Percentiles rank a stretch among this genome's conserved stretches.
These are phyloP conservation scores for Frankliniella fusca DNA, from an alignment of 2,888 invertebrate species.

Conservation along the genomic window DNA sequence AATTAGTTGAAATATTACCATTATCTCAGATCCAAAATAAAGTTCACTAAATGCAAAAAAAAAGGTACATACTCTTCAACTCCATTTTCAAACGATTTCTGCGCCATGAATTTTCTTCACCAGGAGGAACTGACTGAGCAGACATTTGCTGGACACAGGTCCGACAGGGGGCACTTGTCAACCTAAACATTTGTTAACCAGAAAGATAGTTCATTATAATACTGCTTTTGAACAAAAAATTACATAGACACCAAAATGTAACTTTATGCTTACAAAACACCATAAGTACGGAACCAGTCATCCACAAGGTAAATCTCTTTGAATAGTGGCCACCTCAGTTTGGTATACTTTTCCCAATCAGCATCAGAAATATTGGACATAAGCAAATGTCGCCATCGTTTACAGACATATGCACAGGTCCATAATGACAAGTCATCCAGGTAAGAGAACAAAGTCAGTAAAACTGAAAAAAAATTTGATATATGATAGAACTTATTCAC, in stretches of 20 bases:
- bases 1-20: neutral
- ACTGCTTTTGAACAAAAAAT: neutral
- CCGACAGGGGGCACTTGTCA: conserved; percentile 79
- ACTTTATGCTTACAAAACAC: conserved; percentile 47
- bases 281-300: conserved; percentile 75
- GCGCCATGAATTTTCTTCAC: conserved; percentile 77
- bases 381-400: conserved; percentile 77
- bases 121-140: conserved; percentile 61
- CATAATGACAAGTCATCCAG: conserved; percentile 88
- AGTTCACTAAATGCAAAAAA: neutral
- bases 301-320: conserved; percentile 64
- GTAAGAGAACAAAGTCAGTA: conserved; percentile 81
- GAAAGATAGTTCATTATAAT: neutral
- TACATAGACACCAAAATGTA: neutral
- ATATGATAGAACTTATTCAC: conserved; percentile 29
- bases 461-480: conserved; percentile 54
- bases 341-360: conserved; percentile 75
- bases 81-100: conserved; percentile 74
- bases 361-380: conserved; percentile 70
- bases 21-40: neutral
- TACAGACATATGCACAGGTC: conserved; percentile 81
- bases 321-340: conserved; percentile 80
- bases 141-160: conserved; percentile 84
- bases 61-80: conserved; percentile 50
- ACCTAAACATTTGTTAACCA: conserved; percentile 49